Evolutionary conservation across 2,113 vertebrate species (phyloP).

Genomic region (Clarias magur): DNA sequence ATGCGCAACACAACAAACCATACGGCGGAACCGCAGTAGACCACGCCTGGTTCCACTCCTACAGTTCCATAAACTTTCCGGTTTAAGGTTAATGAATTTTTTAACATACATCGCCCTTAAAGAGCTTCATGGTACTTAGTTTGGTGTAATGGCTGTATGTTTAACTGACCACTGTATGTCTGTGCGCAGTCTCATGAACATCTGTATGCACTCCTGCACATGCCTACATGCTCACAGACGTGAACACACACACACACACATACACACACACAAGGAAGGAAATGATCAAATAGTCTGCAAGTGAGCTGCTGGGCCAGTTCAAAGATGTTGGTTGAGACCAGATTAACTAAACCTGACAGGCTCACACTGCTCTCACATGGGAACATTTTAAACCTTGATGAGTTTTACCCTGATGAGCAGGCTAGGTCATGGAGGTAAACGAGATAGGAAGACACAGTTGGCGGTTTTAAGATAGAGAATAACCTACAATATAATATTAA

Average conservation of each 20-base stretch:
- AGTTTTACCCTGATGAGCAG: slow-evolving; percentile 65
- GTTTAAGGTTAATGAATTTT: not conserved
- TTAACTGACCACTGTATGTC: not conserved
- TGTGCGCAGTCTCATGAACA: slow-evolving; percentile 2
- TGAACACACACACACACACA: not conserved
- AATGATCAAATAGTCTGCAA: slow-evolving; percentile 72
- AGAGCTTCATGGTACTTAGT: not conserved
- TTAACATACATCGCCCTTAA: not conserved
- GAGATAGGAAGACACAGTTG: not conserved
- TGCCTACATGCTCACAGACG: not conserved
- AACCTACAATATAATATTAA: not conserved
- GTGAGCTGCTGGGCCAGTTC: slow-evolving; percentile 70
- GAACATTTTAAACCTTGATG: slow-evolving; percentile 77
- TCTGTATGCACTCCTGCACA: slow-evolving; percentile 7
- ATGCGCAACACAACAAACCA: not conserved
- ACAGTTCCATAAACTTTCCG: not conserved
- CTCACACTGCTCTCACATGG: slow-evolving; percentile 79
- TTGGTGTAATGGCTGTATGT: not conserved
- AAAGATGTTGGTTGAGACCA: slow-evolving; percentile 74
- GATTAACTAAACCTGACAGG: slow-evolving; percentile 71
- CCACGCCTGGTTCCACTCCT: not conserved
- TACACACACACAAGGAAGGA: slow-evolving; percentile 52
- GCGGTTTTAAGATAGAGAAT: too few relatives aligned
- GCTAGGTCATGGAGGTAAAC: not conserved
- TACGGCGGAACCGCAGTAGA: not conserved